A percentile compares a stretch with the other conserved stretches of the same genome.
Evolutionary conservation across 2,888 invertebrate species (phyloP).

Genomic region (Carabus problematicus): DNA sequence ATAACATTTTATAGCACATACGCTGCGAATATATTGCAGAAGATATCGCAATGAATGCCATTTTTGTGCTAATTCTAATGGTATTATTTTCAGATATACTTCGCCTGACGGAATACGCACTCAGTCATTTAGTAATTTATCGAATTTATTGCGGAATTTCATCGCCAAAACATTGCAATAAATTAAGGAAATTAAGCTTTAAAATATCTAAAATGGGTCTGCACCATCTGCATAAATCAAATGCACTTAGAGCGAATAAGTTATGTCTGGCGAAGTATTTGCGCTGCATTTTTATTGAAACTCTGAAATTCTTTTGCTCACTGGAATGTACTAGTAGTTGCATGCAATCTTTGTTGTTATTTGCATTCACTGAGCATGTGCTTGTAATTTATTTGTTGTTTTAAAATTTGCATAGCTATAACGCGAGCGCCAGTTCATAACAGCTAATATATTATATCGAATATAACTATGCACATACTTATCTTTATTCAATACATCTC

Average conservation of each 20-base stretch:
- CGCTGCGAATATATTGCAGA: not conserved
- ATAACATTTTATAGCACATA: slow-evolving; percentile 37
- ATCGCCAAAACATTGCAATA: slow-evolving; percentile 37
- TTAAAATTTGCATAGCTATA: too few species aligned
- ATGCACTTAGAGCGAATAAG: slow-evolving; percentile 25
- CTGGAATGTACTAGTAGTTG: too few species aligned
- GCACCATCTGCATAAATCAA: slow-evolving; percentile 33
- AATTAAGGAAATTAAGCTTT: slow-evolving; percentile 39
- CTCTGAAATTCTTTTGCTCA: not conserved
- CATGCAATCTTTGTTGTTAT: too few species aligned
- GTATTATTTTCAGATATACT: slow-evolving; percentile 38
- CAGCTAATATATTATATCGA: too few species aligned
- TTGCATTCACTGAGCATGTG: too few species aligned
- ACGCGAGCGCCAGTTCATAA: too few species aligned
- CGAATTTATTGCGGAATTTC: slow-evolving; percentile 37
- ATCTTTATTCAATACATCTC: too few species aligned
- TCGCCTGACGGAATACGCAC: slow-evolving; percentile 19
- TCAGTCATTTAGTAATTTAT: slow-evolving; percentile 36
- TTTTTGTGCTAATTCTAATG: slow-evolving; percentile 42
- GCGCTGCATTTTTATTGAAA: not conserved
- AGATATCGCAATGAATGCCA: slow-evolving; percentile 35
- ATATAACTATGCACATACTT: too few species aligned
- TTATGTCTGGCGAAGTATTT: not conserved
- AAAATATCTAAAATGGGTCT: slow-evolving; percentile 34
- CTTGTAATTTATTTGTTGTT: too few species aligned